Evolutionary conservation across 2,888 invertebrate species (phyloP), one percentile per base, ranked within the genome.

Genomic region (Epistrophella euchroma): DNA sequence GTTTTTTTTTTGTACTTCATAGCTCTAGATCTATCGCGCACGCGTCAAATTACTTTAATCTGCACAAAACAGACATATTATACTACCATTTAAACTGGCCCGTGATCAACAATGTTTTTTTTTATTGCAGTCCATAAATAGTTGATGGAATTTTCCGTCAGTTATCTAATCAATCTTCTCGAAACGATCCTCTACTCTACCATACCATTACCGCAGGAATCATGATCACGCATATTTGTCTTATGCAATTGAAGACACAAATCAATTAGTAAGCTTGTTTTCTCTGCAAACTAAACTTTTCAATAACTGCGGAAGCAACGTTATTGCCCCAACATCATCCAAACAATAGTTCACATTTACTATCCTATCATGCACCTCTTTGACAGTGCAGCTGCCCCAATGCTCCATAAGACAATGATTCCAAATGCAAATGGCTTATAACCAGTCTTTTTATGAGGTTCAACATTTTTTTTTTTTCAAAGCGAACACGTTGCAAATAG

Each of bases 351-450:
- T 70, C 32, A 56, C 77, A 77, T 81, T 81, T 40, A 62, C 15
- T 10, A 62, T 9, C 15, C 19, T 47, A 13, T 9, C 9, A 37
- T 25, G 25, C 47, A 68, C 45, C 45, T 22, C 52, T 47, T 47
- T 66, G 19, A 66, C 32, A n/a, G n/a, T 52, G 73, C 73, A 62
- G 52, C 60, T 83, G 83, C 70, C 76, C 82, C 72, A 82, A 72
- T 82, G 72, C 76, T 83, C 83, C 78, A 68, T 43, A 72, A 71
- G 52, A 35, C 77, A 70, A 78, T 19, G 45, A 43, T 70, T 58
- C 28, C 10, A 66, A 52, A 66, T 56, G 45, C 66, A 68, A 73
- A 73, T 47, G 43, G n/a, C 50, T 6, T 32, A 32, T 56, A 68
- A 60, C 72, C 55, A 81, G 75, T 75, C 32, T 64, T 73, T 45